Evolutionary conservation across 1,140 invertebrate genomes (phyloP).

Genomic region (Pogonomyrmex barbatus): DNA sequence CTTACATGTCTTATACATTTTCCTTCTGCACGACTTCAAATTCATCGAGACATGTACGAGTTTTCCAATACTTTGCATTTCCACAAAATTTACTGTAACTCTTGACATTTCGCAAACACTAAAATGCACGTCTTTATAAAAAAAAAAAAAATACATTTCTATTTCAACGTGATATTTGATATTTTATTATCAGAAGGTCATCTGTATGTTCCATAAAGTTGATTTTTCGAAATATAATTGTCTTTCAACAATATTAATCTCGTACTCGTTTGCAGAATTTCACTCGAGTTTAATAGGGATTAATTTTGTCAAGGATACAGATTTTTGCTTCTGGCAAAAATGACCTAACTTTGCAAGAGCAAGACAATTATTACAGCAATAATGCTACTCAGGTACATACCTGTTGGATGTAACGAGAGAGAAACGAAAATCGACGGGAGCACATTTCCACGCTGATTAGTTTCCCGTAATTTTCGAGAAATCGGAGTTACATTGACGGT

Average conservation of each 20-base stretch:
- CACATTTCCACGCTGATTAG: constrained; percentile 69
- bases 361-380: constrained; percentile 36
- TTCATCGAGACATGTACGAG: neutral
- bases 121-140: neutral
- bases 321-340: constrained; percentile 4
- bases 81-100: neutral
- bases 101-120: neutral
- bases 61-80: constrained; percentile 3
- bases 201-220: neutral
- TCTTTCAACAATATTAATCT: constrained; percentile 1
- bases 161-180: neutral
- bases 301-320: neutral
- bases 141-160: neutral
- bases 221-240: neutral
- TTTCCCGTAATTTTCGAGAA: constrained; percentile 74
- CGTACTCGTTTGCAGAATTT: neutral
- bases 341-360: neutral
- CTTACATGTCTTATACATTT: neutral
- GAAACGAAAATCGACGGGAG: constrained; percentile 14
- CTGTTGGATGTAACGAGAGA: constrained; percentile 61
- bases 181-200: constrained; percentile 1
- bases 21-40: neutral
- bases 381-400: constrained; percentile 30
- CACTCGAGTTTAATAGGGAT: neutral
- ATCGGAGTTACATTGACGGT: constrained; percentile 68